Evolutionary conservation across 1,140 invertebrate genomes (phyloP).

Genomic region (Phortica variegata): DNA sequence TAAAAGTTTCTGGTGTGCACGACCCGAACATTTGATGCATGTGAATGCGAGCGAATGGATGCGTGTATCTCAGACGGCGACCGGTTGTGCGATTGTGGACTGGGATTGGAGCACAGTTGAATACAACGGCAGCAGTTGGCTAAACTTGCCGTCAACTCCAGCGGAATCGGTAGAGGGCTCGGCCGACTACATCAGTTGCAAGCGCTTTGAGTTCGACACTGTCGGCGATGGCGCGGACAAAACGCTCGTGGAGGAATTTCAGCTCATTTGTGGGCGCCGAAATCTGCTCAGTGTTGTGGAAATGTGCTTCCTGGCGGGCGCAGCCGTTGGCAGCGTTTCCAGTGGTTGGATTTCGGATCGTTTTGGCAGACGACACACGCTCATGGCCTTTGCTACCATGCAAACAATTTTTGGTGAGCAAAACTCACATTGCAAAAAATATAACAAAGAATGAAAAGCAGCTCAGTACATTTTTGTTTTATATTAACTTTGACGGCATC

Average conservation of each 20-base stretch:
- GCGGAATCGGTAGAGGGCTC: background rate
- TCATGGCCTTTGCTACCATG: constrained; percentile 62
- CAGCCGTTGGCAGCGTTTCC: constrained; percentile 68
- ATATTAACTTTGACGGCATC: constrained; percentile 12
- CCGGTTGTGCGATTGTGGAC: constrained; percentile 58
- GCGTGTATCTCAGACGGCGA: constrained; percentile 62
- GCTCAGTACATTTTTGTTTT: constrained; percentile 15
- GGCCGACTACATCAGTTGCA: constrained; percentile 58
- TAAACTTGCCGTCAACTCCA: constrained; percentile 31
- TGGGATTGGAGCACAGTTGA: constrained; percentile 31
- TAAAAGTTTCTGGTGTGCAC: constrained; percentile 65
- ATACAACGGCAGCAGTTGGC: constrained; percentile 21
- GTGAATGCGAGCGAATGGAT: constrained; percentile 61
- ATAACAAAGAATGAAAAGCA: too few species aligned
- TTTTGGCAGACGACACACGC: constrained; percentile 72
- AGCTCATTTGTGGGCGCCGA: constrained; percentile 64
- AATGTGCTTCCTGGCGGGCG: constrained; percentile 70
- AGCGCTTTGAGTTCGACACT: constrained; percentile 64
- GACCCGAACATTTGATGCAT: constrained; percentile 59
- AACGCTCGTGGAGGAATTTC: constrained; percentile 67
- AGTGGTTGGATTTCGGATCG: constrained; percentile 69
- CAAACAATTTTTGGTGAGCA: constrained; percentile 44
- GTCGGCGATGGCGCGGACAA: constrained; percentile 61
- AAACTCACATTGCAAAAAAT: background rate
- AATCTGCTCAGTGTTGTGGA: constrained; percentile 65